Conservation (phyloP, 2,888 invertebrate genomes). For the Eudemis profundana region DNA sequence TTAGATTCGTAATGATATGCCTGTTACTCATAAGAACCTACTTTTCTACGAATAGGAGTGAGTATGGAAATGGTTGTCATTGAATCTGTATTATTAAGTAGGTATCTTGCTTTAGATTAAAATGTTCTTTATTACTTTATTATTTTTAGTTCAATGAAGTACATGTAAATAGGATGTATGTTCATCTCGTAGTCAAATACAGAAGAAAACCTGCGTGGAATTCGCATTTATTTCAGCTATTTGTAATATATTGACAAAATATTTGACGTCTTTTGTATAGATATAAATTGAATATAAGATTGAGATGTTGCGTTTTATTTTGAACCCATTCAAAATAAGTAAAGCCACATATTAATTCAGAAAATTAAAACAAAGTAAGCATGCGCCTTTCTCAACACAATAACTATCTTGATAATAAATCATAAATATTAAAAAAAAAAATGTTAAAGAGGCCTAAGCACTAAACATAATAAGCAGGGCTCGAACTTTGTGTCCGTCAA, state of each 20-base stretch:
- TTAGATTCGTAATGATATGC: conserved; percentile 54
- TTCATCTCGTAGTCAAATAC: conserved; percentile 46
- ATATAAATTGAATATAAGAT: conserved; percentile 74
- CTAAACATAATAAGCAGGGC: too few species aligned
- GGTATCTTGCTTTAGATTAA: conserved; percentile 35
- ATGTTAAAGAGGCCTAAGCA: too few species aligned
- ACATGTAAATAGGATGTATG: conserved; percentile 50
- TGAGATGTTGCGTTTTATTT: conserved; percentile 43
- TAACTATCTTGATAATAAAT: too few species aligned
- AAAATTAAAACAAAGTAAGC: too few species aligned
- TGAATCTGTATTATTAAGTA: conserved; percentile 43
- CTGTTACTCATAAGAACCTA: conserved; percentile 47
- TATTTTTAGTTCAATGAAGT: conserved; percentile 42
- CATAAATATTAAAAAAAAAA: too few species aligned
- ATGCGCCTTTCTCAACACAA: too few species aligned
- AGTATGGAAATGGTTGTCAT: conserved; percentile 45
- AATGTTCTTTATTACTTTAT: conserved; percentile 33
- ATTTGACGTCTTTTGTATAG: conserved; percentile 57
- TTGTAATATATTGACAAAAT: conserved; percentile 46
- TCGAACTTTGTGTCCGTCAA: too few species aligned
- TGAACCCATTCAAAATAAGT: too few species aligned
- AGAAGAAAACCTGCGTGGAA: conserved; percentile 62
- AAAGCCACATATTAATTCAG: too few species aligned
- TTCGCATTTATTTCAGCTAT: conserved; percentile 69
- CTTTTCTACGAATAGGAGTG: conserved; percentile 37